These are phyloP conservation scores for Corythoichthys intestinalis DNA, from an alignment of 2,113 vertebrate genomes.

Conservation along the genomic window DNA sequence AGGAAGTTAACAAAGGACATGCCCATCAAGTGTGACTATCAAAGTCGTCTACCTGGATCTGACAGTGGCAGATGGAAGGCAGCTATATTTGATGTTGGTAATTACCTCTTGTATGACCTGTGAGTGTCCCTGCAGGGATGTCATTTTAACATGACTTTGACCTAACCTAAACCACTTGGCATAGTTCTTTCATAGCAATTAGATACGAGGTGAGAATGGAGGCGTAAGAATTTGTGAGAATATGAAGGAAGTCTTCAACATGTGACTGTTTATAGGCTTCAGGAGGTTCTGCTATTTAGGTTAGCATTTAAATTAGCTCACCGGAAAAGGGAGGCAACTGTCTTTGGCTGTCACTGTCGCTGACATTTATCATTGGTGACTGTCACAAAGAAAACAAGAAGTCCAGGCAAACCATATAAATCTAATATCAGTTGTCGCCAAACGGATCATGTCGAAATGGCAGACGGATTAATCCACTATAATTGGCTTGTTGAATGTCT, in stretches of 20 bases:
- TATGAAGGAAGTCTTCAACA: too few relatives aligned
- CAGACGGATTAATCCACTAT: conserved; percentile 41
- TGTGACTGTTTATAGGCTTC: too few relatives aligned
- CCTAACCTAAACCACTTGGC: neutral
- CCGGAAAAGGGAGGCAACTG: too few relatives aligned
- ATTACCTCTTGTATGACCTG: neutral
- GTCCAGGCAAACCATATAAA: conserved; percentile 19
- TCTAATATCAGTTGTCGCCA: conserved; percentile 30
- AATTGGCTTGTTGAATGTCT: conserved; percentile 42
- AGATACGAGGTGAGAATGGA: too few relatives aligned
- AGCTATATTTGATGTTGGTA: neutral
- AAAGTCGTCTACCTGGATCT: neutral
- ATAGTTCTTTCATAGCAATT: too few relatives aligned
- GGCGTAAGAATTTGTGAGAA: too few relatives aligned
- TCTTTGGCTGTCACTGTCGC: neutral
- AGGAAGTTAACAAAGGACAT: neutral
- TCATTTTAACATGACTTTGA: neutral
- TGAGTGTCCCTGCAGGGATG: neutral
- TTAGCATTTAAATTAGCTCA: too few relatives aligned
- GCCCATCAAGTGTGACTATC: neutral
- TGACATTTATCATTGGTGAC: neutral
- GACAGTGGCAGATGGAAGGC: neutral
- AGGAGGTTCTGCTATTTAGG: too few relatives aligned
- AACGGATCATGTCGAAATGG: conserved; percentile 37
- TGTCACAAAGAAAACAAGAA: neutral